phyloP scores from a whole-genome alignment of 2,888 invertebrate genomes.

The Lysandra coridon region DNA sequence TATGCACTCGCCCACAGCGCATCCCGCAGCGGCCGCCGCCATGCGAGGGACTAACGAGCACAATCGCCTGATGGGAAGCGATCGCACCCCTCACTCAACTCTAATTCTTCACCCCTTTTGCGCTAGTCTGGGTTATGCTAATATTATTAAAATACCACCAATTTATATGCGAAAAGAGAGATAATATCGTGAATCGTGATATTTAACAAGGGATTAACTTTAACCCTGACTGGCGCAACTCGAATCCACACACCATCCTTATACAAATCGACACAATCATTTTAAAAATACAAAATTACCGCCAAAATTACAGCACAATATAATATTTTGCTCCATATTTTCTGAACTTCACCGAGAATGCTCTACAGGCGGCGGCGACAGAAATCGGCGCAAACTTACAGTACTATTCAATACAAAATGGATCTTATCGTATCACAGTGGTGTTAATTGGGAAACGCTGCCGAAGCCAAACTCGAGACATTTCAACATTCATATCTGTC shows the following conservation, averaged over 20 bases:
- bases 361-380: not conserved
- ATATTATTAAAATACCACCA: not conserved
- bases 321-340: not conserved
- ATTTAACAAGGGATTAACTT: not conserved
- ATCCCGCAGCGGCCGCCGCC: not conserved
- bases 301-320: not conserved
- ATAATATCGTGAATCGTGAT: not conserved
- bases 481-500: not conserved
- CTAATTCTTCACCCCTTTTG: not conserved
- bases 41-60: not conserved
- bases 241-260: not conserved
- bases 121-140: not conserved
- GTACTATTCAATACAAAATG: slow-evolving; percentile 23
- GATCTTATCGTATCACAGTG: slow-evolving; percentile 25
- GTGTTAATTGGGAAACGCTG: slow-evolving; percentile 16
- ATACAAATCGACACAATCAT: not conserved
- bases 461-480: not conserved
- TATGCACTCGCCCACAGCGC: not conserved
- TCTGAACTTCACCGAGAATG: not conserved
- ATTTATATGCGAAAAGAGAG: not conserved
- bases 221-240: not conserved
- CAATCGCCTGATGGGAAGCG: not conserved
- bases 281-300: not conserved
- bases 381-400: not conserved
- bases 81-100: not conserved